Percentiles rank a stretch among this genome's conserved stretches.
These are phyloP conservation scores for Leptobrachium ailaonicum DNA, from an alignment of 2,113 vertebrate species.

Conservation along the genomic window DNA sequence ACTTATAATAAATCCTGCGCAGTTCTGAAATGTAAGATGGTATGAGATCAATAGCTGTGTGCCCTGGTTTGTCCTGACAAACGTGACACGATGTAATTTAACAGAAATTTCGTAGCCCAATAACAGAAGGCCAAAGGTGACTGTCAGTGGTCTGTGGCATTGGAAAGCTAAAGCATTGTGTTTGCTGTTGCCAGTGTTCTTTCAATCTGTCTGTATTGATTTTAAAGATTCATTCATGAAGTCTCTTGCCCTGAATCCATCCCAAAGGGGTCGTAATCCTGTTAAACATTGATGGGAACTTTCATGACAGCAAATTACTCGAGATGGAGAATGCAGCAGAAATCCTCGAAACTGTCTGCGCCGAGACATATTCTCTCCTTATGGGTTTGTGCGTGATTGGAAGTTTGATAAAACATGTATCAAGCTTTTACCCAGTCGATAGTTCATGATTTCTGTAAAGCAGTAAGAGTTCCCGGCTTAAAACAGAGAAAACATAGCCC, in stretches of 20 bases:
- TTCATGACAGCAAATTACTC: not conserved
- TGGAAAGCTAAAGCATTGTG: not conserved
- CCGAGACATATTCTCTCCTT: too few relatives aligned
- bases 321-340: too few relatives aligned
- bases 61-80: too few relatives aligned
- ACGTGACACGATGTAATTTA: too few relatives aligned
- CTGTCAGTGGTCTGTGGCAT: not conserved
- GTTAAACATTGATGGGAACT: not conserved
- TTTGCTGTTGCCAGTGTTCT: not conserved
- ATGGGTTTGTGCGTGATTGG: not conserved
- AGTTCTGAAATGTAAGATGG: too few relatives aligned
- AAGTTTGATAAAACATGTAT: not conserved
- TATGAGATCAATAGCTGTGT: too few relatives aligned
- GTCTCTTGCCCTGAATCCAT: not conserved
- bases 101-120: too few relatives aligned
- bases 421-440: constrained; percentile 5
- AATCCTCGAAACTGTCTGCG: too few relatives aligned
- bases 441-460: not conserved
- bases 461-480: not conserved
- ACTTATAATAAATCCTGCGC: too few relatives aligned
- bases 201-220: not conserved
- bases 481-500: not conserved
- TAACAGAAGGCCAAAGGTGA: too few relatives aligned
- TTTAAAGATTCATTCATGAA: not conserved
- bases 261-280: not conserved